A percentile compares a stretch with the other conserved stretches of the same genome.
Evolutionary conservation across 2,113 vertebrate species (phyloP).

Genomic region (Isurus oxyrinchus): DNA sequence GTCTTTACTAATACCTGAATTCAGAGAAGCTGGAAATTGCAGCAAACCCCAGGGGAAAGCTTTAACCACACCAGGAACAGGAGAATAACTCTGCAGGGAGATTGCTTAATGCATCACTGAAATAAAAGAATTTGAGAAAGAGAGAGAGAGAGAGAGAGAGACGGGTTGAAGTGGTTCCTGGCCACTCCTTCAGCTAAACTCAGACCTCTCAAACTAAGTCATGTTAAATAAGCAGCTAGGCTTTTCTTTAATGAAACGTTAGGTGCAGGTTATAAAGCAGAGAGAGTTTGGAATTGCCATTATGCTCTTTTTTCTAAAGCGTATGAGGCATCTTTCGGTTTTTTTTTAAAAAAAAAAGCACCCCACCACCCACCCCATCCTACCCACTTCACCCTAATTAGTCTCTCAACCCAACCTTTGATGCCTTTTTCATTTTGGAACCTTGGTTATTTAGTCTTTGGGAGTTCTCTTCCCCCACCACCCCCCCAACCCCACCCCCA

Average conservation of each 20-base stretch:
- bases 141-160: slow-evolving; percentile 90
- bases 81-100: slow-evolving; percentile 97
- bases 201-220: slow-evolving; percentile 82
- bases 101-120: slow-evolving; percentile 99
- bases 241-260: slow-evolving; percentile 86
- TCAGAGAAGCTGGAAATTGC: slow-evolving; percentile 99
- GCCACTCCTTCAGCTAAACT: slow-evolving; percentile 91
- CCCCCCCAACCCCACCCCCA: too few relatives aligned
- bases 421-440: too few relatives aligned
- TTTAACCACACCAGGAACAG: slow-evolving; percentile 99
- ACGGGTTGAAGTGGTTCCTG: slow-evolving; percentile 84
- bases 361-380: background rate
- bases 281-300: slow-evolving; percentile 68
- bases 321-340: too few relatives aligned
- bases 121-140: slow-evolving; percentile 98
- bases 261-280: slow-evolving; percentile 78
- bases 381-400: too few relatives aligned
- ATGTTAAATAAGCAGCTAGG: slow-evolving; percentile 75
- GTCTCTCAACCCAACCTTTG: too few relatives aligned
- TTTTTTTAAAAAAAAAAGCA: background rate
- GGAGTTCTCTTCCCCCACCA: too few relatives aligned
- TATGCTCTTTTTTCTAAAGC: slow-evolving; percentile 62
- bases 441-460: too few relatives aligned
- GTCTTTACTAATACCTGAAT: slow-evolving; percentile 99
- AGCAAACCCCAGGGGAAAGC: slow-evolving; percentile 87